Base-by-base conservation (phyloP, 2,888 invertebrate genomes). In the Ligdia adustata region DNA sequence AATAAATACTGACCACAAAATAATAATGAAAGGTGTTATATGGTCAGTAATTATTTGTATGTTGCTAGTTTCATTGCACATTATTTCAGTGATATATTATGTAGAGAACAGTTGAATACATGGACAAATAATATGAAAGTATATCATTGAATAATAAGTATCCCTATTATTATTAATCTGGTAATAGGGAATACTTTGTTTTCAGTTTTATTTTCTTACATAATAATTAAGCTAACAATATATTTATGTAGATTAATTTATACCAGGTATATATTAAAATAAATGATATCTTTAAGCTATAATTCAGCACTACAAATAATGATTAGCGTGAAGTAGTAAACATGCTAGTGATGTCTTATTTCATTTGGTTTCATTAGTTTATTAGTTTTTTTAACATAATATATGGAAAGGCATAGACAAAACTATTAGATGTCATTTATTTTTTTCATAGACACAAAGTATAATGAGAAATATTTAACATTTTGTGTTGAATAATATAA, bases 181-280 rank as follows among this genome's bases (percentile, higher is more conserved):
- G 59, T 64, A 69, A 70, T 73, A 64, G 76, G 77, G 75, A 56
- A 62, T 64, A 66, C 70, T 71, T 63, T 58, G 52, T 62, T 74
- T 70, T 72, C 62, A 64, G 65, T 71, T 26, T 34, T 70, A 66
- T 71, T 75, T 71, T 66, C 61, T 72, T 72, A 62, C 60, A 58
- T 70, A 75, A 67, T 65, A 56, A n/a, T 47, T 73, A 78, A 81
- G 80, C 75, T 86, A 82, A 79, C 67, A 71, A n/a, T n/a, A n/a
- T n/a, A n/a, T n/a, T n/a, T n/a, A 60, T 60, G 66, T 76, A 77
- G 66, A 62, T 58, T 66, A 62, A 61, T 63, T 57, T 20, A 47
- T 28, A 48, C 3, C 22, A 33, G 20, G 41, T 27, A 16, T 7
- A 37, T 29, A n/a, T 6, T 24, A 48, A 52, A 57, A 49, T 31